phyloP scores from a whole-genome alignment of 2,113 vertebrate species.

The Hemichromis elongatus region DNA sequence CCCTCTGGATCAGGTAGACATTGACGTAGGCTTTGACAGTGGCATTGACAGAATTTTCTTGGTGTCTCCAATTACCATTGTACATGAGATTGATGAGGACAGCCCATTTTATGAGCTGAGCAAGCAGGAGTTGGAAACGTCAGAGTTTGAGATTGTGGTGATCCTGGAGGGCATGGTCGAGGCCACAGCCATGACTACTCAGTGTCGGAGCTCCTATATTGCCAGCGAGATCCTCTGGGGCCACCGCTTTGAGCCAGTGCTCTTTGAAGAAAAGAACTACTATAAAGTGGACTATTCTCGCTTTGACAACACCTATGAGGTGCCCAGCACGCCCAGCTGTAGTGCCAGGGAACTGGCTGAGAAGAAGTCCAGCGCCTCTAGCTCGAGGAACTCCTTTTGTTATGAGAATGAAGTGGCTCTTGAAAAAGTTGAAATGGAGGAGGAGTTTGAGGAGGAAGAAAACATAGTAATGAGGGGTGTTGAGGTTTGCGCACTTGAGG shows the following conservation, averaged over 20 bases:
- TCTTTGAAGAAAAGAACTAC: constrained; percentile 94
- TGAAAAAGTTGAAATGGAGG: constrained; percentile 88
- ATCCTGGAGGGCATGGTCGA: constrained; percentile 98
- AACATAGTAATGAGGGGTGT: constrained; percentile 28
- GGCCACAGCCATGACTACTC: constrained; percentile 95
- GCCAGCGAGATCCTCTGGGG: constrained; percentile 94
- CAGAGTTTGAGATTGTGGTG: constrained; percentile 95
- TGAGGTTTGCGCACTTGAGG: constrained; percentile 68
- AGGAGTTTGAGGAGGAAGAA: constrained; percentile 68
- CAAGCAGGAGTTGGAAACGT: constrained; percentile 88
- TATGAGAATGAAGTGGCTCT: constrained; percentile 98
- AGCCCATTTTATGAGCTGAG: constrained; percentile 91
- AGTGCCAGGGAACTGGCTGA: constrained; percentile 92
- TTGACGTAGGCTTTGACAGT: constrained; percentile 93
- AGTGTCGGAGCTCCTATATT: constrained; percentile 96
- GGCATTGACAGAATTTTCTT: constrained; percentile 94
- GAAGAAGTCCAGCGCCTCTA: constrained; percentile 83
- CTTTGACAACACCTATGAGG: constrained; percentile 94
- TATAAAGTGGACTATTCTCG: constrained; percentile 96
- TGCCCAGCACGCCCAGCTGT: constrained; percentile 89
- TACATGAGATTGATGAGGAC: constrained; percentile 93
- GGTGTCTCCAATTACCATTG: constrained; percentile 91
- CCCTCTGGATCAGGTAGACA: constrained; percentile 91
- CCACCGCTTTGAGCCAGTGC: constrained; percentile 92
- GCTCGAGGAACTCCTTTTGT: constrained; percentile 89